Evolutionary conservation across 2,113 vertebrate genomes (phyloP), one percentile per base, ranked within the genome.

Genomic region (Pantherophis guttatus): DNA sequence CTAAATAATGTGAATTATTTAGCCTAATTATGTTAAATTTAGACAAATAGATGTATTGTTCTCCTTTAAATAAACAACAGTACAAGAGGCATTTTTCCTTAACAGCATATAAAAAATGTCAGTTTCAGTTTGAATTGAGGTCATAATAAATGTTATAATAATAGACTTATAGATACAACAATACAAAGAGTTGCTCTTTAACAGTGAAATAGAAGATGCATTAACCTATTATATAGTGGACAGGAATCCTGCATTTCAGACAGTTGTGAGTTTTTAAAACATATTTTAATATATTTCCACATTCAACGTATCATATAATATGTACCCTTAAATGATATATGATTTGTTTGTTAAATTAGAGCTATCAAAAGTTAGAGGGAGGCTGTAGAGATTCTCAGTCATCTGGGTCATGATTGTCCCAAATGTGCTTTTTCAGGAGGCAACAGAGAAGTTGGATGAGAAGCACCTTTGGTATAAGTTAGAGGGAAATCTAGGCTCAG

Each of bases 121-220:
- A 91, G 13, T 54, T 65, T 52, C 11, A 59, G 44, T 26, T 62
- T 52, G 12, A 91, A 7, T 5, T 91, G 48, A 90, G 0, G 1
- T 89, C 85, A 92, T 89, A 87, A 1, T 23, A 94, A 3, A 58
- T 70, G 12, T 70, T 70, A 12, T 85, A 90, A 94, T 94, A 59
- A 70, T 70, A 70, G 11, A n/a, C 11, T 53, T 87, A n/a, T 90
- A 1, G 4, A 53, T 87, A 50, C 55, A 53, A 1, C 4, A 19
- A 53, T 53, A 85, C 87, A 3, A 62, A 62, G 11, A 70, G 4
- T 54, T 54, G 59, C 91, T 70, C 17, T 81, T 81, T 21, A 81
- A 81, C 8, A 39, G 2, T 21, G 17, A 81, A 39, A 81, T 81
- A 81, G 17, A 75, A 75, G 39, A 44, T 81, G 70, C 33, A 39